These are phyloP conservation scores for Drosophila pegasa DNA, from an alignment of 2,888 invertebrate species.

Conservation along the genomic window DNA sequence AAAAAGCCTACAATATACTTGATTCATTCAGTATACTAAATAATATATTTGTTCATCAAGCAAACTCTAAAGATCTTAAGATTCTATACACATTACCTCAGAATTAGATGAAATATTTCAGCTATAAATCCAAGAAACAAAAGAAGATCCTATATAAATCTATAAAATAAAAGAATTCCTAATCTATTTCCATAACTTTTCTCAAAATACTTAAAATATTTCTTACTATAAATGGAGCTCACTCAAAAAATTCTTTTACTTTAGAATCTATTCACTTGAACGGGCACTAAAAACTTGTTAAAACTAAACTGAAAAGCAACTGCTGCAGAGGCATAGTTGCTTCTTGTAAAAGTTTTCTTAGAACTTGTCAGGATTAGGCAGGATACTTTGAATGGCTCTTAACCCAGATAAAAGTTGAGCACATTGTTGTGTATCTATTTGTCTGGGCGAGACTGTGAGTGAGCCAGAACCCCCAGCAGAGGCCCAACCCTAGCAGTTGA, in stretches of 20 bases:
- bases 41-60: too few relatives aligned
- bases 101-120: too few relatives aligned
- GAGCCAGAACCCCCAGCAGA: neutral
- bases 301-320: neutral
- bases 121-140: too few relatives aligned
- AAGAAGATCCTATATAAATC: too few relatives aligned
- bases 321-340: neutral
- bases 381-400: conserved; percentile 20
- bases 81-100: too few relatives aligned
- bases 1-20: too few relatives aligned
- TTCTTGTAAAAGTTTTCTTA: conserved; percentile 5
- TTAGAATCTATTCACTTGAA: neutral
- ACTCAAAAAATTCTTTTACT: neutral
- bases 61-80: too few relatives aligned
- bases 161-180: too few relatives aligned
- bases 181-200: neutral
- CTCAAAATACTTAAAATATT: neutral
- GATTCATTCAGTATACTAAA: too few relatives aligned
- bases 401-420: conserved; percentile 37
- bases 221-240: neutral
- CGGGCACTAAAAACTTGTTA: neutral
- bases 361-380: conserved; percentile 17
- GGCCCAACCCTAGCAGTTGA: conserved; percentile 14
- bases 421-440: conserved; percentile 46
- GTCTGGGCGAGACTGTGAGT: conserved; percentile 39